Base-by-base conservation (phyloP, 1,140 invertebrate species). In the Ceratosolen fusciceps region DNA sequence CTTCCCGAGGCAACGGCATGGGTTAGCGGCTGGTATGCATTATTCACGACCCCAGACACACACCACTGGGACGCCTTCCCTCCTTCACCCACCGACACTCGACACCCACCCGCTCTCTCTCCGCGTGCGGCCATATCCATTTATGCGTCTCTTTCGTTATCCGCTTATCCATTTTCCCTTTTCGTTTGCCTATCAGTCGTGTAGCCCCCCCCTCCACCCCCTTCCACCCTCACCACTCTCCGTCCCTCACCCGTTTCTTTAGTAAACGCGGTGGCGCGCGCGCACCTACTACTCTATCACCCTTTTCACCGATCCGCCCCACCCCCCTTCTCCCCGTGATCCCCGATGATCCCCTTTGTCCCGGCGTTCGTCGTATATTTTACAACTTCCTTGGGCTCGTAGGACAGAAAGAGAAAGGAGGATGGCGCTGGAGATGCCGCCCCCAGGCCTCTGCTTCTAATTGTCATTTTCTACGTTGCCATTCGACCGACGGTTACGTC, bases 21-120 rank as follows among this genome's bases (percentile, higher is more conserved):
- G 85, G 86, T 81, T 84, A 83, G 81, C 73, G 85, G 82, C 83
- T 84, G 80, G 82, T 81, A 85, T 87, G 85, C 85, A 87, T 88
- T 88, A 87, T 88, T 87, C 87, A 87, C 81, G 84, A 85, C 82
- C 80, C 77, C 81, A 84, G 84, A 82, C 83, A 78, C 82, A 56
- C 81, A 58, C 76, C 54, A 52, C 49, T 67, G 31, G 54, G 67
- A 54, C 80, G 60, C 56, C 77, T 54, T 34, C 24, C 54, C 62
- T 21, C 74, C 49, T 31, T 65, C 21, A 56, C 43, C 52, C 31
- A 10, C 29, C 9, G 49, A 21, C 9, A 19, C 14, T 19, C 49
- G 12, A 8, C 49, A 3, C 49, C 43, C 43, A 16, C 43, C 16
- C 16, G 16, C 12, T 52, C 49, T 47, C 31, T n/a, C 3, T 14